phyloP scores from a whole-genome alignment of 2,888 invertebrate genomes.

The Chirona hameri region DNA sequence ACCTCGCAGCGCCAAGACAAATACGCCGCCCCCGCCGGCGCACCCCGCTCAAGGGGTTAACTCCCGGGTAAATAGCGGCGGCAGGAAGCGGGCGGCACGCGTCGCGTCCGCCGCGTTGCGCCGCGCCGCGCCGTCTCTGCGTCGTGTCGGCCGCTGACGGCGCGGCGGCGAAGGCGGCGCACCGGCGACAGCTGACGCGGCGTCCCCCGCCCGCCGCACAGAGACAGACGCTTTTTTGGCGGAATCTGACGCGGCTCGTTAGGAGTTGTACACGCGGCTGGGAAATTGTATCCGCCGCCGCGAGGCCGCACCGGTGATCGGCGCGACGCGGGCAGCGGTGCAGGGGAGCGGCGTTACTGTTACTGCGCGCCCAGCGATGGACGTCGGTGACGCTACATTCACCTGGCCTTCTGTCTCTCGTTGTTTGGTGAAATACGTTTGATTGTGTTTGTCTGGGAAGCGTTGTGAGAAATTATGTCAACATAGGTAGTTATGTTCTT shows the following conservation, averaged over 20 bases:
- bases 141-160: neutral
- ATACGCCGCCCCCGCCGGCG: neutral
- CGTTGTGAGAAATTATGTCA: too few relatives aligned
- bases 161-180: neutral
- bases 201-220: neutral
- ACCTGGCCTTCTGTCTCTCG: too few relatives aligned
- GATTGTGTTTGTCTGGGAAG: too few relatives aligned
- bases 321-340: neutral
- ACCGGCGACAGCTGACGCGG: neutral
- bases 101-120: neutral
- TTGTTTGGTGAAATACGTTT: too few relatives aligned
- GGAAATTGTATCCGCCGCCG: neutral
- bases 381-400: too few relatives aligned
- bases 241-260: neutral
- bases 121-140: neutral
- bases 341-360: neutral
- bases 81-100: constrained; percentile 13
- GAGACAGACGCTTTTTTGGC: neutral
- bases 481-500: too few relatives aligned
- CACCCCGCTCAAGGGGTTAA: constrained; percentile 25
- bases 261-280: neutral
- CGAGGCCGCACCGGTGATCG: neutral
- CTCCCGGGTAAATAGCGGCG: constrained; percentile 4
- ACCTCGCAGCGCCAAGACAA: neutral
- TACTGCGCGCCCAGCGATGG: neutral